Conservation (phyloP, 2,113 vertebrate species). For the Cygnus buccinator region DNA sequence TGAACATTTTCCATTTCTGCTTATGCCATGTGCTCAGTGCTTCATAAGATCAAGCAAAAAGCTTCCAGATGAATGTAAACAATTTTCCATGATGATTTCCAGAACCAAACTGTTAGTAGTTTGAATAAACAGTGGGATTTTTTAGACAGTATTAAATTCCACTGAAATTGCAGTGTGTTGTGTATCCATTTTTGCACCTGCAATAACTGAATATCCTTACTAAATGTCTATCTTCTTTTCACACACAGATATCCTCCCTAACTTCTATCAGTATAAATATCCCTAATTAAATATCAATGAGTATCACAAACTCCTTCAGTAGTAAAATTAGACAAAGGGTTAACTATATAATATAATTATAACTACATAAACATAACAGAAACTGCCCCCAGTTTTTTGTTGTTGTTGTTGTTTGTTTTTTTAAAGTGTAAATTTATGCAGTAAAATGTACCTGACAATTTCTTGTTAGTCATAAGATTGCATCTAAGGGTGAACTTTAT, state of each 20-base stretch:
- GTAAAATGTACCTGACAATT: background rate
- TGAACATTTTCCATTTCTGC: background rate
- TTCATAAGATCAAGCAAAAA: background rate
- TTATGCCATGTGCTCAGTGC: background rate
- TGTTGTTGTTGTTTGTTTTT: too few relatives aligned
- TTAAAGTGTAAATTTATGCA: background rate
- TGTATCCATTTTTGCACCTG: background rate
- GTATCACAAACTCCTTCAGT: background rate
- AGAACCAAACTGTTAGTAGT: background rate
- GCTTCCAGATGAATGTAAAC: background rate
- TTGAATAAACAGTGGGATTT: background rate
- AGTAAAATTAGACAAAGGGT: background rate
- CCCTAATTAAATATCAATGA: background rate
- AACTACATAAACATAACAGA: background rate
- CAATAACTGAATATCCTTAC: background rate
- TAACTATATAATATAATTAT: background rate
- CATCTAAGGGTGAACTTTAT: background rate
- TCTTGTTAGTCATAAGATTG: background rate
- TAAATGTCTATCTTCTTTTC: background rate
- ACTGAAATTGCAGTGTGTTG: background rate
- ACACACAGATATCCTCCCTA: background rate
- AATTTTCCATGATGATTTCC: background rate
- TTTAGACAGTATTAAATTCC: background rate
- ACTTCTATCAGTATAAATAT: background rate
- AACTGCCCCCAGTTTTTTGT: background rate